A percentile compares a stretch with the other conserved stretches of the same genome.
These are phyloP conservation scores for Pygocentrus nattereri DNA, from an alignment of 2,797 vertebrate genomes.

Conservation along the genomic window DNA sequence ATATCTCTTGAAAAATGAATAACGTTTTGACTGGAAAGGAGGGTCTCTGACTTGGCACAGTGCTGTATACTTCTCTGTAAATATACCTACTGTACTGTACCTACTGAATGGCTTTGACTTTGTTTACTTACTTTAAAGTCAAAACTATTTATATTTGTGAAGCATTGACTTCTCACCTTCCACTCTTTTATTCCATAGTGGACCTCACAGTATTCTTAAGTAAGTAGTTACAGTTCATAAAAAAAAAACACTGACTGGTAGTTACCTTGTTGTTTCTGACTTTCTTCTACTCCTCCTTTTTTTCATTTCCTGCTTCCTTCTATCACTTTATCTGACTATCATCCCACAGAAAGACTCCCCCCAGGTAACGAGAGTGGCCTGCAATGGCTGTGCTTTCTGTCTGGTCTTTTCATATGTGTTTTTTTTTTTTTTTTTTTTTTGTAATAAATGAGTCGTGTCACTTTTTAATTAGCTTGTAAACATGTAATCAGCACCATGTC, in stretches of 20 bases:
- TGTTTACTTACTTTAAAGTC: not conserved
- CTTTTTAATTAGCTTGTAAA: not conserved
- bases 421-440: not conserved
- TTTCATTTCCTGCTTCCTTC: conserved; percentile 20
- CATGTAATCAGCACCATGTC: not conserved
- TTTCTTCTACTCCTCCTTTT: conserved; percentile 14
- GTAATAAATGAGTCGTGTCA: not conserved
- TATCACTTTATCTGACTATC: not conserved
- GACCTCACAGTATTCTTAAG: conserved; percentile 67
- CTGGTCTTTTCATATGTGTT: not conserved
- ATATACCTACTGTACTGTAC: not conserved
- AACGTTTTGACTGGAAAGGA: too few relatives aligned
- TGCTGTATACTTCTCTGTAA: not conserved
- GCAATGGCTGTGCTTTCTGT: conserved; percentile 2
- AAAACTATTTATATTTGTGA: not conserved
- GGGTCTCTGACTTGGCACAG: too few relatives aligned
- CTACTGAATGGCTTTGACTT: too few relatives aligned
- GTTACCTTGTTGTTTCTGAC: not conserved
- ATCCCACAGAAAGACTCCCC: conserved; percentile 56
- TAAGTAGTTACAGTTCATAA: conserved; percentile 59
- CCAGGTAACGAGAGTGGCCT: conserved; percentile 47
- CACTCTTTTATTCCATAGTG: conserved; percentile 51
- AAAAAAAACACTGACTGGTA: not conserved
- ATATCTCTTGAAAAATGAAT: too few relatives aligned
- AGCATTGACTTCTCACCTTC: conserved; percentile 1